phyloP scores from a whole-genome alignment of 2,888 invertebrate genomes.

The Drosophila subquinaria region DNA sequence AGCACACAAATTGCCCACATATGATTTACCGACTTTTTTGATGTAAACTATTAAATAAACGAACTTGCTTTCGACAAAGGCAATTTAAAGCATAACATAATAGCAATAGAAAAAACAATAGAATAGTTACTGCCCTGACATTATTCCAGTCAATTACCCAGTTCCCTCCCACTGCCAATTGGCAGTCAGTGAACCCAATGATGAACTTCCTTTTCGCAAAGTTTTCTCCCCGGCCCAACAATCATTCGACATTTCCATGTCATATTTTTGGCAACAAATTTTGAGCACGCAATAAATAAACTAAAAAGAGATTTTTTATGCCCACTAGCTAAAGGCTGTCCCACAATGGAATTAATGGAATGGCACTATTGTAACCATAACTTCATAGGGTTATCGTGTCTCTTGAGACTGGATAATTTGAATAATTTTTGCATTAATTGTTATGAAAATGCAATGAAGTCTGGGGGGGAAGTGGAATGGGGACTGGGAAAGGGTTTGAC shows the following conservation, averaged over 20 bases:
- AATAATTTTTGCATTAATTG: conserved; percentile 79
- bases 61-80: conserved; percentile 4
- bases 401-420: conserved; percentile 57
- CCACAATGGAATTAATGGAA: conserved; percentile 23
- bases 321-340: conserved; percentile 22
- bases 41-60: conserved; percentile 15
- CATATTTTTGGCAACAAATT: conserved; percentile 74
- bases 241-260: conserved; percentile 15
- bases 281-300: conserved; percentile 73
- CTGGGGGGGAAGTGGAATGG: not conserved
- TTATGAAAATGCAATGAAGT: conserved; percentile 54
- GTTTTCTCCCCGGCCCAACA: conserved; percentile 15
- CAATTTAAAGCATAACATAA: conserved; percentile 23
- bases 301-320: conserved; percentile 35
- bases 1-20: conserved; percentile 22
- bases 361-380: conserved; percentile 15
- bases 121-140: conserved; percentile 40
- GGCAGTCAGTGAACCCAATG: conserved; percentile 56
- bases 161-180: conserved; percentile 6
- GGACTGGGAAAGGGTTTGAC: conserved; percentile 10
- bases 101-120: conserved; percentile 37
- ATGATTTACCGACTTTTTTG: not conserved
- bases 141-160: conserved; percentile 58
- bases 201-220: conserved; percentile 11
- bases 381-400: conserved; percentile 36